phyloP scores from a whole-genome alignment of 2,113 vertebrate species.

The Nycticebus coucang region DNA sequence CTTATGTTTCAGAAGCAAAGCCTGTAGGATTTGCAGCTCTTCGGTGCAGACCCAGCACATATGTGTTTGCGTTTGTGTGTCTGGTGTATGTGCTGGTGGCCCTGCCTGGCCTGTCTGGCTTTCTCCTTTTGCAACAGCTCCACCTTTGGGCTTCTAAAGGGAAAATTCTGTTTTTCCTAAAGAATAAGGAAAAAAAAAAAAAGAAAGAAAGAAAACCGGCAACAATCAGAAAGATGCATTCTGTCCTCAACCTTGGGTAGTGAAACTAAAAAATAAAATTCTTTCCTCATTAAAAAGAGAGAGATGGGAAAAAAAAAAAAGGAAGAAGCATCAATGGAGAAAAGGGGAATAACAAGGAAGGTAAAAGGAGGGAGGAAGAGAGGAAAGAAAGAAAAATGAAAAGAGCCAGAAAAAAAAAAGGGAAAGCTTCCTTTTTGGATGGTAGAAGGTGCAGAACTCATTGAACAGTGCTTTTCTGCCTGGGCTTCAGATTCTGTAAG shows the following conservation, averaged over 20 bases:
- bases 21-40: slow-evolving; percentile 77
- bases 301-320: neutral
- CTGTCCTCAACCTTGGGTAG: slow-evolving; percentile 55
- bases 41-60: slow-evolving; percentile 42
- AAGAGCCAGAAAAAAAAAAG: neutral
- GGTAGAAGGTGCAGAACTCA: slow-evolving; percentile 55
- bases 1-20: slow-evolving; percentile 78
- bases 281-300: neutral
- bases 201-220: no score
- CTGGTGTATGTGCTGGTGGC: accelerated
- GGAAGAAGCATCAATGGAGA: neutral
- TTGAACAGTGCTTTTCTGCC: slow-evolving; percentile 38
- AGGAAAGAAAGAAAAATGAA: neutral
- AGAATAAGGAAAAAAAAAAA: slow-evolving; percentile 7
- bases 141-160: slow-evolving; percentile 84
- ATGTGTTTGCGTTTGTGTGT: neutral
- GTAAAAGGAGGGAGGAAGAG: neutral
- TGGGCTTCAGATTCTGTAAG: slow-evolving; percentile 42
- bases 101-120: accelerated
- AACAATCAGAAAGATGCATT: slow-evolving; percentile 48
- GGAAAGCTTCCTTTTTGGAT: neutral
- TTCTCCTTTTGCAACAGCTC: slow-evolving; percentile 87
- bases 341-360: neutral
- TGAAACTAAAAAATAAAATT: slow-evolving; percentile 23
- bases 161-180: slow-evolving; percentile 40